A percentile compares a stretch with the other conserved stretches of the same genome.
phyloP scores from a whole-genome alignment of 2,888 invertebrate species.

The Agapostemon virescens region DNA sequence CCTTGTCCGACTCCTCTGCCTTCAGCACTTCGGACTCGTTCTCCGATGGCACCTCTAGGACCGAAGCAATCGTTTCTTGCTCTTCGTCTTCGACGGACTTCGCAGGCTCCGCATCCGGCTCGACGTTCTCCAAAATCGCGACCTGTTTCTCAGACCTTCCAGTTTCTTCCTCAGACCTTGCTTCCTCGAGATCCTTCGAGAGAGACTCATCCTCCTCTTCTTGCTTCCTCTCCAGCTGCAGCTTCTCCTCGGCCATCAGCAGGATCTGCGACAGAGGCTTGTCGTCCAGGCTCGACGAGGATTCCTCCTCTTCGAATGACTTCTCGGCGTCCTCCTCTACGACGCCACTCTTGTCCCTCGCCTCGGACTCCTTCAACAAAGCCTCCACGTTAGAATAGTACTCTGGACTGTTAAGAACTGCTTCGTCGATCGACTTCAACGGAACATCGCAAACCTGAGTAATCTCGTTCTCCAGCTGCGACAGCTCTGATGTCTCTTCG shows the following conservation, averaged over 20 bases:
- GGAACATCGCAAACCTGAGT: neutral
- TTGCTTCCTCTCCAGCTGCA: neutral
- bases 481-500: neutral
- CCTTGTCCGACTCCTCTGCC: neutral
- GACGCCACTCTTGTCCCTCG: neutral
- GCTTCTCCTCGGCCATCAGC: conserved; percentile 12
- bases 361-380: neutral
- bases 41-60: conserved; percentile 10
- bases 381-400: neutral
- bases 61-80: conserved; percentile 32
- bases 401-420: neutral
- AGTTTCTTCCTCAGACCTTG: neutral
- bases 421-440: neutral
- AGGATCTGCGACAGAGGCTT: conserved; percentile 60
- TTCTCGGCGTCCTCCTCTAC: neutral
- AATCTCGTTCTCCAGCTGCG: neutral
- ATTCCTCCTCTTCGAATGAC: conserved; percentile 22
- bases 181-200: neutral
- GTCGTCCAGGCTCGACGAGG: conserved; percentile 57
- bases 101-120: conserved; percentile 67
- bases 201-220: neutral
- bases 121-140: conserved; percentile 21
- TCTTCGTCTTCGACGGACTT: conserved; percentile 70
- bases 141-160: neutral
- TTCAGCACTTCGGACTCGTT: conserved; percentile 33